Conservation (phyloP, 2,888 invertebrate species). For the Mamestra brassicae region DNA sequence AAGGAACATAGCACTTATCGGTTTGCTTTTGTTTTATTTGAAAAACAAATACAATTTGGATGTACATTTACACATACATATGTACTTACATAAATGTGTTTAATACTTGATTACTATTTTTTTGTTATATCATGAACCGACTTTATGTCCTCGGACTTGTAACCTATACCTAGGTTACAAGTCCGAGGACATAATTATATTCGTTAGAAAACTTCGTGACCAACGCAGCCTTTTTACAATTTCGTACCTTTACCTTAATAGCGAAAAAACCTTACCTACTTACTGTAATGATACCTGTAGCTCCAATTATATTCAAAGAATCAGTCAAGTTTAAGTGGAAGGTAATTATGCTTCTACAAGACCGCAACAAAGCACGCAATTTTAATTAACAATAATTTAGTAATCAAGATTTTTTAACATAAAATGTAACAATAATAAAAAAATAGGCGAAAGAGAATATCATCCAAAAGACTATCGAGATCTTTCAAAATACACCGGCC, state of each 20-base stretch:
- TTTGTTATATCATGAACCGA: background rate
- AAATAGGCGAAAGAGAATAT: background rate
- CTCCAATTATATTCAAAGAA: constrained; percentile 34
- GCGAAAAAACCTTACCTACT: constrained; percentile 29
- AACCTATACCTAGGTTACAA: no score
- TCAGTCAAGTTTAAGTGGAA: constrained; percentile 35
- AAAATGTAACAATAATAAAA: constrained; percentile 6
- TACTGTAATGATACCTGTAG: constrained; percentile 32
- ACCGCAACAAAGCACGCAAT: constrained; percentile 8
- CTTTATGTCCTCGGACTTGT: no score
- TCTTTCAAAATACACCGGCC: background rate
- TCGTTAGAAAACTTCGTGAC: background rate
- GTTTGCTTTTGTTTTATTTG: no score
- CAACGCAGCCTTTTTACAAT: constrained; percentile 6
- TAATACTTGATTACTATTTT: background rate
- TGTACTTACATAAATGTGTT: background rate
- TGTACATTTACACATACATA: background rate
- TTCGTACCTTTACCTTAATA: constrained; percentile 29
- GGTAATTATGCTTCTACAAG: constrained; percentile 30
- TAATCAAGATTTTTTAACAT: constrained; percentile 8
- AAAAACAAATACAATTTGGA: background rate
- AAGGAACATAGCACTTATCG: background rate
- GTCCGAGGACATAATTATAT: background rate
- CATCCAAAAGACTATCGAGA: background rate
- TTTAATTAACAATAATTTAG: constrained; percentile 33